A percentile compares a stretch with the other conserved stretches of the same genome.
Conservation (phyloP, 2,113 vertebrate genomes). For the Zosterops hypoxanthus region DNA sequence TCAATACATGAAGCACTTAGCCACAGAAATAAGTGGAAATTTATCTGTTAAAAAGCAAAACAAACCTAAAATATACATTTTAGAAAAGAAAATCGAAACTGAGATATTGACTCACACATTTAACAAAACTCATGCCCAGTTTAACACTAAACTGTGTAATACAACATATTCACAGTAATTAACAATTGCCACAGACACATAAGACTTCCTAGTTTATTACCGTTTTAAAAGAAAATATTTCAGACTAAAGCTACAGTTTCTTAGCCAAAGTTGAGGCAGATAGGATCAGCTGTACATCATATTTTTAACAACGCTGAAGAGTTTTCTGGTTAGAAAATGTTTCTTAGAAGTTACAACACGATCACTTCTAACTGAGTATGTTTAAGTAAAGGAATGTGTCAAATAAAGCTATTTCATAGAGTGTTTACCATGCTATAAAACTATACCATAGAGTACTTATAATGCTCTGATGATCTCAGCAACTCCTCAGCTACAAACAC, state of each 20-base stretch:
- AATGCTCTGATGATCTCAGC: background rate
- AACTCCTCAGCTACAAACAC: background rate
- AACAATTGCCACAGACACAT: background rate
- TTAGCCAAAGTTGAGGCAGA: background rate
- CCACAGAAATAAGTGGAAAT: background rate
- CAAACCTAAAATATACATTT: background rate
- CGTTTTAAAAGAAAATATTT: background rate
- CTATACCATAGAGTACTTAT: background rate
- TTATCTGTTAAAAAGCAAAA: background rate
- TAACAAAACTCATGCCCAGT: background rate
- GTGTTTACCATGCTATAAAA: background rate
- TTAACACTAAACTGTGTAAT: background rate
- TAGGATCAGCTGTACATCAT: background rate
- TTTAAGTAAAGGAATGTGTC: background rate
- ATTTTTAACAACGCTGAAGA: background rate
- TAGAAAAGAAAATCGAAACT: background rate
- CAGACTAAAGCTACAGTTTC: background rate
- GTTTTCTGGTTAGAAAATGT: background rate
- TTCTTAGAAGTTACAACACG: background rate
- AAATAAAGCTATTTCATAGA: background rate
- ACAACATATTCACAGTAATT: background rate
- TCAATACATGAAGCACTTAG: background rate
- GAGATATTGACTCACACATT: background rate
- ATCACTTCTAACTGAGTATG: background rate
- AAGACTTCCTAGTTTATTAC: background rate